Evolutionary conservation across 1,140 invertebrate species (phyloP).

Genomic region (Geopemphigus sp.): DNA sequence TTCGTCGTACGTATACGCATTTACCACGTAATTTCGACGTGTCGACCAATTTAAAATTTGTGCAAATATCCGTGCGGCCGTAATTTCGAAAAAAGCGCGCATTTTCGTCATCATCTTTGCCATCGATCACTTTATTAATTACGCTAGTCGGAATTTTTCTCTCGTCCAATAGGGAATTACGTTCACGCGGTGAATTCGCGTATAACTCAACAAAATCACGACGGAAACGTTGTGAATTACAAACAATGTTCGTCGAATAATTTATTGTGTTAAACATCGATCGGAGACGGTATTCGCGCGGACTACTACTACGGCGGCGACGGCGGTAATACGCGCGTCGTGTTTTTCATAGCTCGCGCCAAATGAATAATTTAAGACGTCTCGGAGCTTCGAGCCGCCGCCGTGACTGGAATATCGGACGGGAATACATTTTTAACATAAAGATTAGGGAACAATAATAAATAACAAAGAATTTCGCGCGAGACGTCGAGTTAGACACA

Average conservation of each 20-base stretch:
- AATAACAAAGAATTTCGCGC: constrained; percentile 15
- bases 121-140: too few relatives aligned
- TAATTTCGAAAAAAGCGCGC: too few relatives aligned
- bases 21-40: too few relatives aligned
- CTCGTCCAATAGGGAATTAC: not conserved
- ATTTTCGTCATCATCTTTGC: too few relatives aligned
- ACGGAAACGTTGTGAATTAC: not conserved
- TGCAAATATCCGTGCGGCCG: too few relatives aligned
- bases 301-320: not conserved
- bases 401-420: constrained; percentile 15
- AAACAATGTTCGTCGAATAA: not conserved
- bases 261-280: constrained; percentile 12
- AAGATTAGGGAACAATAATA: constrained; percentile 1
- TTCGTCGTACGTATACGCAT: too few relatives aligned
- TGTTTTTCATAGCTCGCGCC: not conserved
- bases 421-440: not conserved
- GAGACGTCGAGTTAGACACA: not conserved
- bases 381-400: not conserved
- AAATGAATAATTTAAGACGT: constrained; percentile 30
- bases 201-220: not conserved
- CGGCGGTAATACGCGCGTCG: not conserved
- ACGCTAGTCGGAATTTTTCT: too few relatives aligned
- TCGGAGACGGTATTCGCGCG: not conserved
- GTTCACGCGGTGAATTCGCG: not conserved
- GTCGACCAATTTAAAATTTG: too few relatives aligned